phyloP scores from a whole-genome alignment of 1,140 invertebrate species.

The Condylostylus longicornis region DNA sequence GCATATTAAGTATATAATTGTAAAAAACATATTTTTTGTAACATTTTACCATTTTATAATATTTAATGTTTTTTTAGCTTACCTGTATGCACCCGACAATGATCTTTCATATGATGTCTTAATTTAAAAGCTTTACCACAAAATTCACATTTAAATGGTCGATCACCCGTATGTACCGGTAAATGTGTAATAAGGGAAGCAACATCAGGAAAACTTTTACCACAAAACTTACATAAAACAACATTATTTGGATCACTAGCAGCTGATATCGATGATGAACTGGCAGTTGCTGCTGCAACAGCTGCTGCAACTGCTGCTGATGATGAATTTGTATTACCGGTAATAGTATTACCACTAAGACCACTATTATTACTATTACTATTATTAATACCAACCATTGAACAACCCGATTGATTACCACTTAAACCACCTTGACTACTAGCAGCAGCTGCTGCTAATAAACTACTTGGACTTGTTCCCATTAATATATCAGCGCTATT shows the following conservation, averaged over 20 bases:
- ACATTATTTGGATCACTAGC: conserved; percentile 49
- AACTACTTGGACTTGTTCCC: conserved; percentile 1
- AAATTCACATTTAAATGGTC: conserved; percentile 81
- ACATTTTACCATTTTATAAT: too few relatives aligned
- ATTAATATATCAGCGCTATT: conserved; percentile 9
- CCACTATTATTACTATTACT: neutral
- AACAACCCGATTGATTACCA: conserved; percentile 6
- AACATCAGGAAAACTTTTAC: conserved; percentile 77
- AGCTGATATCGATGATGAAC: conserved; percentile 20
- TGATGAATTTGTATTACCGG: conserved; percentile 23
- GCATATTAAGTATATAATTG: too few relatives aligned
- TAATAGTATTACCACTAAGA: conserved; percentile 9
- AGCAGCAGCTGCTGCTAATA: neutral
- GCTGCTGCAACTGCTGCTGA: conserved; percentile 25
- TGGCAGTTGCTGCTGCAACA: conserved; percentile 31
- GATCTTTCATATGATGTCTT: conserved; percentile 84
- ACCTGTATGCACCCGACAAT: conserved; percentile 78
- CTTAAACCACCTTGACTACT: conserved; percentile 7
- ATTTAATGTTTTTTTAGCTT: too few relatives aligned
- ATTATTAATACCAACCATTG: conserved; percentile 8
- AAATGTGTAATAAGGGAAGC: conserved; percentile 69
- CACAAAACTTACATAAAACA: conserved; percentile 78
- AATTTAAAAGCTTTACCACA: conserved; percentile 81
- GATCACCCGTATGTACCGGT: conserved; percentile 73
- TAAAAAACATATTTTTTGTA: too few relatives aligned